phyloP scores from a whole-genome alignment of 2,888 invertebrate genomes.

The Tinea trinotella region DNA sequence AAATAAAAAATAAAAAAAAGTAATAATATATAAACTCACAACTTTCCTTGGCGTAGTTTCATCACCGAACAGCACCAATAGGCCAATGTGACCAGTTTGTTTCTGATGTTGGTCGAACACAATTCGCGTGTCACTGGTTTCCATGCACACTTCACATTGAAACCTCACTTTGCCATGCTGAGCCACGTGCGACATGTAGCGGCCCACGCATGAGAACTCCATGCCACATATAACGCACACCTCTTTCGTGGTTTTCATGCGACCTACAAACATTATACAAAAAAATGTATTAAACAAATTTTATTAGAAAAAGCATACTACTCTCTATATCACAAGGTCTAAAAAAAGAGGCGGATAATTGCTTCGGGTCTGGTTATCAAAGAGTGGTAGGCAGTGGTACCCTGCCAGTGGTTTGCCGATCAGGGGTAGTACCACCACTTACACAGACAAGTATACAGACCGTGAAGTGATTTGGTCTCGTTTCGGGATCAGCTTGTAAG shows the following conservation, averaged over 20 bases:
- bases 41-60: constrained; percentile 25
- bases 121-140: constrained; percentile 58
- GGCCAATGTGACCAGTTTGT: constrained; percentile 64
- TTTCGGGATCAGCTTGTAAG: too few relatives aligned
- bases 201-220: constrained; percentile 54
- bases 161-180: constrained; percentile 75
- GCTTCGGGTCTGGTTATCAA: too few relatives aligned
- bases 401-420: too few relatives aligned
- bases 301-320: too few relatives aligned
- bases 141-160: constrained; percentile 70
- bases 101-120: constrained; percentile 72
- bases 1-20: too few relatives aligned
- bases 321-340: too few relatives aligned
- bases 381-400: too few relatives aligned
- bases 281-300: too few relatives aligned
- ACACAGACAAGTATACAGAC: too few relatives aligned
- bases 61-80: constrained; percentile 33
- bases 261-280: constrained; percentile 34
- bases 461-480: too few relatives aligned
- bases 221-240: constrained; percentile 63
- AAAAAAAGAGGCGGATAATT: too few relatives aligned
- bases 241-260: constrained; percentile 43
- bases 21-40: background rate
- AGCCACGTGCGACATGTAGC: constrained; percentile 71
- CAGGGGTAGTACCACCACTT: too few relatives aligned